Percentiles rank a stretch among this genome's conserved stretches.
Evolutionary conservation across 2,113 vertebrate species (phyloP).

Genomic region (Cynocephalus volans): DNA sequence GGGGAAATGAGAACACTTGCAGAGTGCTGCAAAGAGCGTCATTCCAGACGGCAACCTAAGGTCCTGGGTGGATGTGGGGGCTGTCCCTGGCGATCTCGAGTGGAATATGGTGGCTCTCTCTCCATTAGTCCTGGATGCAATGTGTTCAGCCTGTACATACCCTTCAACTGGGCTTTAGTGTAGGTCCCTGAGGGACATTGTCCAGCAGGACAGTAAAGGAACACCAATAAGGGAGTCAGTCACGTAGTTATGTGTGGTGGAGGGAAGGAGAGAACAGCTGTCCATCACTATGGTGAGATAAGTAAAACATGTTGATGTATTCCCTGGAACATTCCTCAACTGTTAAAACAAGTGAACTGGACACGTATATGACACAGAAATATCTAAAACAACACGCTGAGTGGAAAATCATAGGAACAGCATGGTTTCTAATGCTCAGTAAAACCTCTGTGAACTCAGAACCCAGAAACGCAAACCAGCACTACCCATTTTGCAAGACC

Average conservation of each 20-base stretch:
- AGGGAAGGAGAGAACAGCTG: neutral
- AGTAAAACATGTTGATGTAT: too few relatives aligned
- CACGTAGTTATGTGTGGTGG: neutral
- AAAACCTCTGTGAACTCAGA: neutral
- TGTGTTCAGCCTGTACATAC: neutral
- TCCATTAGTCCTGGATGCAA: neutral
- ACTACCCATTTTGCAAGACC: neutral
- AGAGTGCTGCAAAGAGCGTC: neutral
- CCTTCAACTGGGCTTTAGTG: neutral
- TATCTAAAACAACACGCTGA: neutral
- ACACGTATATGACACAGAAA: neutral
- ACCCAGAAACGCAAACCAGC: neutral
- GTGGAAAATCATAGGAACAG: neutral
- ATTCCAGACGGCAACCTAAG: neutral
- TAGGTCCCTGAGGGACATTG: neutral
- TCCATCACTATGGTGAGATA: neutral
- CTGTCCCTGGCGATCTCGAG: neutral
- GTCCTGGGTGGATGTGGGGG: too few relatives aligned
- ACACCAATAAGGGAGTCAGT: neutral
- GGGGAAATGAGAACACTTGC: neutral
- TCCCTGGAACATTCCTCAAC: neutral
- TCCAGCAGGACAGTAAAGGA: neutral
- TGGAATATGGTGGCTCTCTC: neutral
- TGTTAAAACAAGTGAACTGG: neutral
- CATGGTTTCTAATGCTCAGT: neutral